Percentiles rank a stretch among this genome's conserved stretches.
Conservation (phyloP, 2,113 vertebrate genomes). For the Cryptotis parvus region DNA sequence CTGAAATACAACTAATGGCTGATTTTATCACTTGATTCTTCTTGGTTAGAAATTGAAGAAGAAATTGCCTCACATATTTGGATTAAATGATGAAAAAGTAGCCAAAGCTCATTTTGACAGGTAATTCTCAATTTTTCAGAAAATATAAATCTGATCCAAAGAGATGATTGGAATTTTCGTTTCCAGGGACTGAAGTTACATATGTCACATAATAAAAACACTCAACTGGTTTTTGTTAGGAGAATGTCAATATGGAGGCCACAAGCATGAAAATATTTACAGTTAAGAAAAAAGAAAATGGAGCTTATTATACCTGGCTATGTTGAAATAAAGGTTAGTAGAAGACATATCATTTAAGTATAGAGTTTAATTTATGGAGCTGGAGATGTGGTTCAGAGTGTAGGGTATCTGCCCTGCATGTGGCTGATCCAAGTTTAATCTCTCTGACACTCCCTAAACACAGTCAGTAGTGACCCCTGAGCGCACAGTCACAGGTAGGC, state of each 20-base stretch:
- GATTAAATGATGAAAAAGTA: slow-evolving; percentile 40
- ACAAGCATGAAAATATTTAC: not conserved
- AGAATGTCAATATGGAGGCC: not conserved
- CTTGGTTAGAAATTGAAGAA: slow-evolving; percentile 17
- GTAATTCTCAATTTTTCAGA: not conserved
- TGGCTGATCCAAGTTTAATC: not conserved
- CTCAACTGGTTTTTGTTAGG: not conserved
- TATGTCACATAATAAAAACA: not conserved
- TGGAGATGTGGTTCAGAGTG: no score
- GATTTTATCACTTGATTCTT: slow-evolving; percentile 6
- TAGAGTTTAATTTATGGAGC: not conserved
- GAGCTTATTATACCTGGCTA: not conserved
- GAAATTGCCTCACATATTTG: not conserved
- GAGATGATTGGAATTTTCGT: not conserved
- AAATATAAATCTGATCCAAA: slow-evolving; percentile 19
- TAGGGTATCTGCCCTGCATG: no score
- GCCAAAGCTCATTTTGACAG: not conserved
- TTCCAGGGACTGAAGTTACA: not conserved
- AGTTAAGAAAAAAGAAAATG: not conserved
- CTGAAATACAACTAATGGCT: not conserved
- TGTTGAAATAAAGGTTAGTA: not conserved
- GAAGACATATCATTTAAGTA: slow-evolving; percentile 5
- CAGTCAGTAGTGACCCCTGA: no score
- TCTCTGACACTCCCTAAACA: not conserved
- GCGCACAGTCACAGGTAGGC: no score